Conservation (phyloP, 2,888 invertebrate genomes). For the Neoitamus cyanurus region DNA sequence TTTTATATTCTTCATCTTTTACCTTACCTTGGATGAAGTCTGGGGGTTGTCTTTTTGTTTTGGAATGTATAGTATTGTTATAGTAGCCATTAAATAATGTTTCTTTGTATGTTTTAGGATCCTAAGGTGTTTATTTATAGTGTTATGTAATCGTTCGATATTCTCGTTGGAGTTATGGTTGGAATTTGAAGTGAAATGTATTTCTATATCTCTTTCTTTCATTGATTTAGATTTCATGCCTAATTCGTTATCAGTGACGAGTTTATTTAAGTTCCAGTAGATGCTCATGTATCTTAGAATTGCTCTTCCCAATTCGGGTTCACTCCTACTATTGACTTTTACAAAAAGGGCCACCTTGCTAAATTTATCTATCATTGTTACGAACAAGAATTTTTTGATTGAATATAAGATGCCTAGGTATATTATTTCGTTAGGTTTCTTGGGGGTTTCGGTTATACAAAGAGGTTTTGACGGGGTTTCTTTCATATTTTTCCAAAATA, state of each 20-base stretch:
- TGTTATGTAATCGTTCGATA: background rate
- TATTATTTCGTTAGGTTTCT: background rate
- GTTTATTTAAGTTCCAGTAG: too few relatives aligned
- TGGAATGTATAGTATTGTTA: background rate
- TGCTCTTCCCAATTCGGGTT: background rate
- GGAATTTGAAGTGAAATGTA: background rate
- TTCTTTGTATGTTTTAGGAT: background rate
- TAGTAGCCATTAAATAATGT: background rate
- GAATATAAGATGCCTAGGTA: slow-evolving; percentile 3
- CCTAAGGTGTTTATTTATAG: background rate
- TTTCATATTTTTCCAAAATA: background rate
- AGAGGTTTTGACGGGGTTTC: background rate
- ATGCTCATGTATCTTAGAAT: too few relatives aligned
- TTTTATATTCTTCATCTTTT: background rate
- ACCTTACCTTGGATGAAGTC: background rate
- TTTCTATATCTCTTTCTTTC: background rate
- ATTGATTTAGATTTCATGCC: background rate
- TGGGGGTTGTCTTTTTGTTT: background rate
- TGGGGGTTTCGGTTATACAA: background rate
- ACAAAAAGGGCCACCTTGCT: background rate
- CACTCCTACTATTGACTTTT: background rate
- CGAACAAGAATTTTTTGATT: background rate
- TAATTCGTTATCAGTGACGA: too few relatives aligned
- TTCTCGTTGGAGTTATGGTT: background rate
- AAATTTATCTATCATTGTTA: background rate